Base-by-base conservation (phyloP, 2,888 invertebrate genomes). In the Pachliopta kotzebuea region DNA sequence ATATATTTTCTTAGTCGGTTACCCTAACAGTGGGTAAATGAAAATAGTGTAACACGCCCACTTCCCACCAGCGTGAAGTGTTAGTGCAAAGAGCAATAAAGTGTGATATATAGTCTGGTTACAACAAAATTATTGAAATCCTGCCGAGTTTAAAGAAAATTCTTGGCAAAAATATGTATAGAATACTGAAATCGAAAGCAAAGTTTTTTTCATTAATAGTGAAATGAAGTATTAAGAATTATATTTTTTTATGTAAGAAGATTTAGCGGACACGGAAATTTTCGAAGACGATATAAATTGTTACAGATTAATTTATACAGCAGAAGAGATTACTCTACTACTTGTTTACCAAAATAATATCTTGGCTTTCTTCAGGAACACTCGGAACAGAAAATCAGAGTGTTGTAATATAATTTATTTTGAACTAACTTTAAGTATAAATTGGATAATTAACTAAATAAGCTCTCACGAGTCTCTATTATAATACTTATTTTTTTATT, bases 81-180 rank as follows among this genome's bases (percentile, higher is more conserved):
- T 55, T 65, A 65, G 62, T 62, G 65, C 65, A 55, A 58, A 65
- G 61, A 65, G 65, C 58, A 65, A 65, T 65, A 65, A 65, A 65
- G 54, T 58, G 65, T 65, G 65, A 65, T 65, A 54, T 62, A 65
- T 62, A 55, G 61, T 50, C 62, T 57, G 55, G 62, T 65, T 62
- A 65, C 62, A 50, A 57, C 54, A 62, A 50, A 62, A 62, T 62
- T 59, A 58, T 58, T 58, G 58, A 62, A 64, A 65, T 50, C 20
- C 37, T 26, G 50, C 55, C 18, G 54, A 45, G 26, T 61, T 65
- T 52, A 29, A 29, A 58, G 49, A 65, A 53, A 65, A 65, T 65
- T 61, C 61, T 58, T 58, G 52, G 60, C 65, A 60, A 65, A 56
- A 60, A 54, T 31, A 23, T 61, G 56, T 31, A 37, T 58, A 20